A percentile compares a stretch with the other conserved stretches of the same genome.
phyloP scores from a whole-genome alignment of 2,888 invertebrate species.

The Augochlorella aurata region DNA sequence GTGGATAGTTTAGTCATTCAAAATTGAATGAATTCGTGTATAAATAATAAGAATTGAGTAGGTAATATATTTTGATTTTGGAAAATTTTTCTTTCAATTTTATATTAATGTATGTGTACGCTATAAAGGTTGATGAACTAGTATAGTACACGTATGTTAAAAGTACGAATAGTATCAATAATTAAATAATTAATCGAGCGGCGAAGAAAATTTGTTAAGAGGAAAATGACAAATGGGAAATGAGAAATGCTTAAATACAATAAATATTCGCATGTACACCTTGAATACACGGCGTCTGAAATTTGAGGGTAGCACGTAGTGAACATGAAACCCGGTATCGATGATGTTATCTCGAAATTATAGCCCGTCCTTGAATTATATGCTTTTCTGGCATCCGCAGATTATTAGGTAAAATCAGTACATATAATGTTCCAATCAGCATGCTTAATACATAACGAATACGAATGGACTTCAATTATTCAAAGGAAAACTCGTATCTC shows the following conservation, averaged over 20 bases:
- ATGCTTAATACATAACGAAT: not conserved
- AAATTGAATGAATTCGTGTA: not conserved
- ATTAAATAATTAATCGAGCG: not conserved
- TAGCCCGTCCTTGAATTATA: constrained; percentile 21
- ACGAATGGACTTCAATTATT: not conserved
- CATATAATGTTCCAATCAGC: not conserved
- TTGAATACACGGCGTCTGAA: not conserved
- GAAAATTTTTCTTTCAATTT: not conserved
- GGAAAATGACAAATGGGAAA: too few relatives aligned
- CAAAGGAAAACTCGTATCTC: not conserved
- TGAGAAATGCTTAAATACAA: not conserved
- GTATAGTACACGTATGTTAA: not conserved
- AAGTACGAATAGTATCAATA: not conserved
- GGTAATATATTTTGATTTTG: not conserved
- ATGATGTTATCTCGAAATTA: constrained; percentile 35
- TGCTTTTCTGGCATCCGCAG: not conserved
- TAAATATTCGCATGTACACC: not conserved
- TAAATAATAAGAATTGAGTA: too few relatives aligned
- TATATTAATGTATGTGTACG: too few relatives aligned
- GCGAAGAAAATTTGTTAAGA: too few relatives aligned
- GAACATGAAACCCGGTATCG: not conserved
- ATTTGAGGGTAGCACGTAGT: not conserved
- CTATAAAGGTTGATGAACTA: not conserved
- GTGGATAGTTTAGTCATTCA: not conserved
- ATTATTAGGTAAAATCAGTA: not conserved